Evolutionary conservation across 2,113 vertebrate genomes (phyloP), one percentile per base, ranked within the genome.

Genomic region (Ophiodon elongatus): DNA sequence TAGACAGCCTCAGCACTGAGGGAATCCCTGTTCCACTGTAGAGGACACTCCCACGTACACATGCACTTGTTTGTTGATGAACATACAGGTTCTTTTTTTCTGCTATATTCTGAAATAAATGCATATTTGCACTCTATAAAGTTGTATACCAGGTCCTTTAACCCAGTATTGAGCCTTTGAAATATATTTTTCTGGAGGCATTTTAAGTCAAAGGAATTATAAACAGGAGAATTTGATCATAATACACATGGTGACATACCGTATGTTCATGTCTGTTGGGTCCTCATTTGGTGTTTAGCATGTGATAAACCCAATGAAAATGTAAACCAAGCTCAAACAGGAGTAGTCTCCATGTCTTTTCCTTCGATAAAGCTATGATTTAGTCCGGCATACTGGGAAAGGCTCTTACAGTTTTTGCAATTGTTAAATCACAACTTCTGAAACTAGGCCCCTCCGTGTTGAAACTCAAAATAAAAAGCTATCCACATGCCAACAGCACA

Each of bases 21-120:
- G 89, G 88, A 90, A 86, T 90, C 88, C 88, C 77, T 86, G 65
- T 66, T 74, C 68, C 71, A 50, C 74, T 41, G 25, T 31, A 39
- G 41, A 84, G 23, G 68, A 83, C 72, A 74, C 82, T 60, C 65
- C 19, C 52, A 76, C 50, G 8, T 52, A 9, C 47, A 52, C 47
- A 43, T 15, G 41, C 41, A 41, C 23, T 66, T n/a, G 31, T 21
- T 19, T 52, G 23, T 47, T 7, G 23, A 63, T 54, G 57, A 64
- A 60, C 31, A 37, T 47, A 41, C 59, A 50, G 19, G n/a, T 50
- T 37, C 47, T 37, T 7, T 1, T 45, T 35, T 23, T 50, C 29
- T 45, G 21, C 33, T 43, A 35, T 43, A 43, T 14, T 25, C 5
- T 27, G 11, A 64, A 17, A 41, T 15, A 66, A 47, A 43, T 54